Evolutionary conservation across 2,888 invertebrate genomes (phyloP).

Genomic region (Mechanitis mazaeus): DNA sequence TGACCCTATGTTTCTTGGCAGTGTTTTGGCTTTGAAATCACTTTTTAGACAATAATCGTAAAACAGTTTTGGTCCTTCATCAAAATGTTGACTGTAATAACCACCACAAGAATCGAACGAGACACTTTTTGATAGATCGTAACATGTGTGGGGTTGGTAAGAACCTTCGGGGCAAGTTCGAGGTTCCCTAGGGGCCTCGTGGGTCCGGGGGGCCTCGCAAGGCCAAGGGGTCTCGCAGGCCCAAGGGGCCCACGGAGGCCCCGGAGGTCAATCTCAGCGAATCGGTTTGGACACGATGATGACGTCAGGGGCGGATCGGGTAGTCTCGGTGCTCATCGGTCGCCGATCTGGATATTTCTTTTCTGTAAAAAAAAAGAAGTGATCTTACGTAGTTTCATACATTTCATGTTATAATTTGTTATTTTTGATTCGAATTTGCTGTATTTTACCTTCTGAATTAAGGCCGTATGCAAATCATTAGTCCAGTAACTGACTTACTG

Average conservation of each 20-base stretch:
- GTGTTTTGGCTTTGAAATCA: conserved; percentile 59
- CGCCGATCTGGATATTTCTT: conserved; percentile 70
- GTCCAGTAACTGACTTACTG: too few species aligned
- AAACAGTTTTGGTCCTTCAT: conserved; percentile 55
- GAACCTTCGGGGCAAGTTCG: conserved; percentile 59
- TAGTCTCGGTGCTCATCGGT: conserved; percentile 88
- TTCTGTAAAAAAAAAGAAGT: conserved; percentile 41
- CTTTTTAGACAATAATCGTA: conserved; percentile 69
- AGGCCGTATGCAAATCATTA: too few species aligned
- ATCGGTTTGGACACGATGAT: conserved; percentile 81
- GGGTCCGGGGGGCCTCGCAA: conserved; percentile 43
- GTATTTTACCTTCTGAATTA: too few species aligned
- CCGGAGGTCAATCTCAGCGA: conserved; percentile 73
- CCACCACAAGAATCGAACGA: conserved; percentile 57
- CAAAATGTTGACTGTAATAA: conserved; percentile 62
- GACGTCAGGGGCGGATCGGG: conserved; percentile 93
- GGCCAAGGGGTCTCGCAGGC: conserved; percentile 48
- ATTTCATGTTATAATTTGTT: too few species aligned
- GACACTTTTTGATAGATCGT: conserved; percentile 53
- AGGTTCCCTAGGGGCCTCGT: conserved; percentile 44
- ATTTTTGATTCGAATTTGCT: too few species aligned
- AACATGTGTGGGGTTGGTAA: conserved; percentile 43
- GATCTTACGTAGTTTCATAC: too few species aligned
- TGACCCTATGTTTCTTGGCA: conserved; percentile 63
- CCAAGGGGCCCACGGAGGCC: conserved; percentile 70